Evolutionary conservation across 2,113 vertebrate species (phyloP).

Genomic region (Benitochromis conjunctus): DNA sequence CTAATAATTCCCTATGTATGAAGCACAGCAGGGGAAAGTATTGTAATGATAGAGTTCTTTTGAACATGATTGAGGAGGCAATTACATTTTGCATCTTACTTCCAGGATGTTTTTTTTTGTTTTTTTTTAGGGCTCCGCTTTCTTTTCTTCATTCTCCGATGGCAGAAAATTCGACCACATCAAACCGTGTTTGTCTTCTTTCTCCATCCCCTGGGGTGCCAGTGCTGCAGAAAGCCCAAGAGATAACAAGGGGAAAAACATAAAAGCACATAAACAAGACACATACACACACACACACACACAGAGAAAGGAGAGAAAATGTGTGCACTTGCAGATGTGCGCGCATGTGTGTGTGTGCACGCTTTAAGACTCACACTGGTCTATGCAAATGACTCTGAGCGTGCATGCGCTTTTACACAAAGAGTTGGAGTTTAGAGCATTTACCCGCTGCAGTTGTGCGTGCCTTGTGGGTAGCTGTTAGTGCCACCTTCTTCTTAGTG

Average conservation of each 20-base stretch:
- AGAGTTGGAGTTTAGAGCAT: background rate
- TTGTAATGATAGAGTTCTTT: slow-evolving; percentile 34
- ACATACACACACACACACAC: slow-evolving; percentile 25
- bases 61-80: slow-evolving; percentile 59
- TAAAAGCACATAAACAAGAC: slow-evolving; percentile 67
- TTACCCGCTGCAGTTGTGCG: background rate
- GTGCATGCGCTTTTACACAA: background rate
- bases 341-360: background rate
- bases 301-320: slow-evolving; percentile 2
- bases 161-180: slow-evolving; percentile 59
- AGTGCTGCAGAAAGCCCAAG: slow-evolving; percentile 53
- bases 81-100: slow-evolving; percentile 56
- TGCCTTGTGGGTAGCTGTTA: background rate
- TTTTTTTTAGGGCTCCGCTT: background rate
- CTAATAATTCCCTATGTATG: slow-evolving; percentile 46
- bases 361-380: background rate
- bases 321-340: background rate
- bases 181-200: slow-evolving; percentile 63
- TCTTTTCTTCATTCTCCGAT: slow-evolving; percentile 29
- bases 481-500: background rate
- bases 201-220: slow-evolving; percentile 44
- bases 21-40: slow-evolving; percentile 19
- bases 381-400: background rate
- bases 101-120: background rate
- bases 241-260: slow-evolving; percentile 61